Conservation (phyloP, 2,888 invertebrate species). For the Apamea sordens region DNA sequence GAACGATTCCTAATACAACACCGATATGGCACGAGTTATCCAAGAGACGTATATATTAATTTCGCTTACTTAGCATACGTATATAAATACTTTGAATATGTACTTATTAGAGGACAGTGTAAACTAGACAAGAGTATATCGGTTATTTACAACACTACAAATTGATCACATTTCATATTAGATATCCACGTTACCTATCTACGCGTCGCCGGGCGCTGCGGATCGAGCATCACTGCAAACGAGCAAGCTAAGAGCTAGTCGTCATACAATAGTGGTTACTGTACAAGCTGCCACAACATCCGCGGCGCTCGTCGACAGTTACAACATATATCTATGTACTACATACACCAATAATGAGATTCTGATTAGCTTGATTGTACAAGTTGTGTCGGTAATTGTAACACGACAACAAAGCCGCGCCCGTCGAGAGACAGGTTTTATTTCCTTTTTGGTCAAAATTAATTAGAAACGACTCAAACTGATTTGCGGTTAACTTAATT, state of each 20-base stretch:
- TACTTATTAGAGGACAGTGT: conserved; percentile 22
- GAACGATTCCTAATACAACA: conserved; percentile 13
- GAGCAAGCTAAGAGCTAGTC: neutral
- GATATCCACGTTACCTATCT: conserved; percentile 23
- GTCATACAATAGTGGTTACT: neutral
- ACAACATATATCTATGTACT: conserved; percentile 17
- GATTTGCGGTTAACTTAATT: conserved; percentile 18
- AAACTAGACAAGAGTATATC: conserved; percentile 53
- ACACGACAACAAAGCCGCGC: neutral
- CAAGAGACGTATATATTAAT: conserved; percentile 6
- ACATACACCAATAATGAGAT: conserved; percentile 36
- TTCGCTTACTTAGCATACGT: neutral
- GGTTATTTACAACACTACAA: conserved; percentile 47
- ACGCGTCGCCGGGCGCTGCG: neutral
- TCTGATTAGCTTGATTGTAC: conserved; percentile 19
- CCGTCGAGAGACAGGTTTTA: conserved; percentile 3
- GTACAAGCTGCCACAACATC: no score
- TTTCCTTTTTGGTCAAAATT: conserved; percentile 16
- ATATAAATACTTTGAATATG: conserved; percentile 13
- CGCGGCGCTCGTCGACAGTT: neutral
- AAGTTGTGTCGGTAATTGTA: neutral
- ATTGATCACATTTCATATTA: conserved; percentile 44
- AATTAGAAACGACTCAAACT: conserved; percentile 18
- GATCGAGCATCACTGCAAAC: no score
- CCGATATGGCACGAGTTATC: conserved; percentile 50